phyloP scores from a whole-genome alignment of 1,140 invertebrate genomes.

The Cherax quadricarinatus region DNA sequence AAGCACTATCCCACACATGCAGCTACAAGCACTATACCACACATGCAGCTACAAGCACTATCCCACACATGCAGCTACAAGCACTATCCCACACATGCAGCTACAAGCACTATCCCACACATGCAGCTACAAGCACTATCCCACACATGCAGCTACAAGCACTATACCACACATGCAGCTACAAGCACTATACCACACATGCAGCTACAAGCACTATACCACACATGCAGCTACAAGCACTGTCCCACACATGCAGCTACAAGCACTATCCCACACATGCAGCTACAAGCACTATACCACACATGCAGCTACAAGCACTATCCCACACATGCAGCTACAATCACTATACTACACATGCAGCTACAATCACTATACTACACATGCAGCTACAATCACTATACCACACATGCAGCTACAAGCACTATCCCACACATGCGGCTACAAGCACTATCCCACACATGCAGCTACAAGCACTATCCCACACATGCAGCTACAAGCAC shows the following conservation, averaged over 20 bases:
- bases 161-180: too few relatives aligned
- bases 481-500: background rate
- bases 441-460: too few relatives aligned
- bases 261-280: too few relatives aligned
- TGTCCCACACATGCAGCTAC: background rate
- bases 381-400: too few relatives aligned
- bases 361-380: background rate
- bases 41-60: background rate
- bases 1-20: too few relatives aligned
- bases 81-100: background rate
- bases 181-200: background rate
- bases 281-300: too few relatives aligned
- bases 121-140: background rate
- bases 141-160: too few relatives aligned
- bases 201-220: background rate
- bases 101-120: background rate
- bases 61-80: background rate
- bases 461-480: background rate
- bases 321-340: background rate
- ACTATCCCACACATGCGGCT: too few relatives aligned
- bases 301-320: background rate
- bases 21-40: too few relatives aligned
- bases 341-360: background rate
- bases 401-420: too few relatives aligned
- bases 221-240: background rate